These are phyloP conservation scores for Ornithoptera priamus DNA, from an alignment of 2,888 invertebrate genomes.

Conservation along the genomic window DNA sequence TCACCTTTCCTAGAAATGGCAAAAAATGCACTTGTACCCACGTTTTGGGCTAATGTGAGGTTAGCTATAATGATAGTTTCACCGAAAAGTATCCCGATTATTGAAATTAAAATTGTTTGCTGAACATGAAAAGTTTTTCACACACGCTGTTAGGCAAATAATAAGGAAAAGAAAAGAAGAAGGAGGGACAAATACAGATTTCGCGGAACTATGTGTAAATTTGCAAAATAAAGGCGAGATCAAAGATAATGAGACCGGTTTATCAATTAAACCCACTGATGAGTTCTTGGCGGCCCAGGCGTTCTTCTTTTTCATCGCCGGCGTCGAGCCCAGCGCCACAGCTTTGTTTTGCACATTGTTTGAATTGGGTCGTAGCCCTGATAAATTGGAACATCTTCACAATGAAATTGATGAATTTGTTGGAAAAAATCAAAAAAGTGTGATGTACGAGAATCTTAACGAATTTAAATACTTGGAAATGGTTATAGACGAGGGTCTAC, in stretches of 20 bases:
- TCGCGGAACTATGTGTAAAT: neutral
- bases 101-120: neutral
- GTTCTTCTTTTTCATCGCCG: slow-evolving; percentile 1
- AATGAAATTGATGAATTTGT: neutral
- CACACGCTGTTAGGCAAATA: neutral
- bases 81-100: neutral
- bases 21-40: neutral
- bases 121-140: neutral
- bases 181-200: neutral
- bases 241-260: neutral
- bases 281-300: neutral
- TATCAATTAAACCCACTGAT: neutral
- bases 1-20: slow-evolving; percentile 1
- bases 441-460: neutral
- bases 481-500: neutral
- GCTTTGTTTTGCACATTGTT: neutral
- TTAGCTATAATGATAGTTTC: neutral
- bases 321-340: slow-evolving; percentile 6
- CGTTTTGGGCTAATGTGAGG: slow-evolving; percentile 5
- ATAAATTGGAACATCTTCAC: neutral
- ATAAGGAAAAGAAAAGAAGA: neutral
- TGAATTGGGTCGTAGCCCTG: neutral
- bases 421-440: neutral
- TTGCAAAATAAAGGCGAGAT: slow-evolving; percentile 4
- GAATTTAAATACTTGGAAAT: neutral